phyloP scores from a whole-genome alignment of 2,888 invertebrate genomes.

The Heteromyza rotundicornis region DNA sequence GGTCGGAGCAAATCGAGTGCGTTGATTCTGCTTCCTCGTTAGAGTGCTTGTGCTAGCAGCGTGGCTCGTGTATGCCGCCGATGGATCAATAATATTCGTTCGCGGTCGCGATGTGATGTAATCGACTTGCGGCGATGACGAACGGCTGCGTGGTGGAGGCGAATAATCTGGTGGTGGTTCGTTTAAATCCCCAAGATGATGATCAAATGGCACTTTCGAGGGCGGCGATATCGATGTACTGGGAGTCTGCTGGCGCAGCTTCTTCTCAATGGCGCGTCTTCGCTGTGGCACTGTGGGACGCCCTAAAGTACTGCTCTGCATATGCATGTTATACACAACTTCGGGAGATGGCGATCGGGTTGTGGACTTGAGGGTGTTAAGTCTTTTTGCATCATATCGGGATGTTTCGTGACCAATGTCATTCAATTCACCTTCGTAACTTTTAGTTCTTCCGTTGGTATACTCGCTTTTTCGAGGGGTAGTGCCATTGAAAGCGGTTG shows the following conservation, averaged over 20 bases:
- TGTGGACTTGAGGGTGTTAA: slow-evolving; percentile 12
- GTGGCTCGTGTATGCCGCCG: slow-evolving; percentile 15
- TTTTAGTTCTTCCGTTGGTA: slow-evolving; percentile 41
- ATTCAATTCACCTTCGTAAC: slow-evolving; percentile 38
- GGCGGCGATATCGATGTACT: slow-evolving; percentile 49
- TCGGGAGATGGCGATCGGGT: slow-evolving; percentile 14
- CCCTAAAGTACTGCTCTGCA: slow-evolving; percentile 37
- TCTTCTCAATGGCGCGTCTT: slow-evolving; percentile 67
- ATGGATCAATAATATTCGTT: slow-evolving; percentile 5
- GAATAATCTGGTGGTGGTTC: slow-evolving; percentile 78
- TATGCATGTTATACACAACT: slow-evolving; percentile 28
- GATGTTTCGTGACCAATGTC: slow-evolving; percentile 25
- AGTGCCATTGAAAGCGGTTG: neutral
- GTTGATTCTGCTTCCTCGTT: slow-evolving; percentile 67
- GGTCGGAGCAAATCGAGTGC: slow-evolving; percentile 71
- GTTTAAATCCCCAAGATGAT: slow-evolving; percentile 57
- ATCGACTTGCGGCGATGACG: slow-evolving; percentile 57
- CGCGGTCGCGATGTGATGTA: slow-evolving; percentile 31
- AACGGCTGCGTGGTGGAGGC: slow-evolving; percentile 65
- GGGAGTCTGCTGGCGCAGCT: slow-evolving; percentile 62
- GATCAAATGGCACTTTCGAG: slow-evolving; percentile 62
- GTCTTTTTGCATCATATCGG: slow-evolving; percentile 10
- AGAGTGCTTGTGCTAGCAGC: slow-evolving; percentile 48
- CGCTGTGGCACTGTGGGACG: slow-evolving; percentile 73
- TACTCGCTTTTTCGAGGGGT: slow-evolving; percentile 24